A percentile compares a stretch with the other conserved stretches of the same genome.
Conservation (phyloP, 2,888 invertebrate genomes). For the Eupeodes luniger region DNA sequence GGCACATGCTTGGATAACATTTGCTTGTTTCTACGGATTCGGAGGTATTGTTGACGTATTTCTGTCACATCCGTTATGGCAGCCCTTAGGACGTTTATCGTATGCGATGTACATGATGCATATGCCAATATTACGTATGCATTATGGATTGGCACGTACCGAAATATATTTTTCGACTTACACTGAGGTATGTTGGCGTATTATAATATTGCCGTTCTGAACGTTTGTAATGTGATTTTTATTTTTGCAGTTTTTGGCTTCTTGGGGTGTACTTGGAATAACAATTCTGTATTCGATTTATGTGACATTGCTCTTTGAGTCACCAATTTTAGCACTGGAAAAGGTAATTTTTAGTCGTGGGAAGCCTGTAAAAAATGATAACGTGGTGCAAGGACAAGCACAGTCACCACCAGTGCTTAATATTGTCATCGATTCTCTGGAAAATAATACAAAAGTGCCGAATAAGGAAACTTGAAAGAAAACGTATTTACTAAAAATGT, state of each 20-base stretch:
- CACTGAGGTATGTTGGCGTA: constrained; percentile 43
- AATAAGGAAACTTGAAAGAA: neutral
- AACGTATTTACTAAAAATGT: too few species aligned
- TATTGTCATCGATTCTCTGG: neutral
- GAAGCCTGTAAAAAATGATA: neutral
- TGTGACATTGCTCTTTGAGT: constrained; percentile 21
- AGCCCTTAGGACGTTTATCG: too few species aligned
- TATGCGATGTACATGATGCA: too few species aligned
- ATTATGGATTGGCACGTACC: constrained; percentile 50
- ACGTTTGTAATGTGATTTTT: too few species aligned
- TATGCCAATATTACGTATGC: constrained; percentile 55
- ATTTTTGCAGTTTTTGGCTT: neutral
- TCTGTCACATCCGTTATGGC: too few species aligned
- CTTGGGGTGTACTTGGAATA: constrained; percentile 15
- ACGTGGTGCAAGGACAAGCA: neutral
- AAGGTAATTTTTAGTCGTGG: constrained; percentile 5
- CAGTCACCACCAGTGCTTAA: neutral
- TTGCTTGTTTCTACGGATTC: too few species aligned
- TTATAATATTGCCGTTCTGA: neutral
- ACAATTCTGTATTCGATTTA: neutral
- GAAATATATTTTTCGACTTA: constrained; percentile 58
- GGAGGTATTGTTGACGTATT: too few species aligned
- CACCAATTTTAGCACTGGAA: constrained; percentile 12
- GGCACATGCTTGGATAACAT: too few species aligned
- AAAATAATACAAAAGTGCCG: neutral